Conservation (phyloP, 2,888 invertebrate species). For the Unio pictorum region DNA sequence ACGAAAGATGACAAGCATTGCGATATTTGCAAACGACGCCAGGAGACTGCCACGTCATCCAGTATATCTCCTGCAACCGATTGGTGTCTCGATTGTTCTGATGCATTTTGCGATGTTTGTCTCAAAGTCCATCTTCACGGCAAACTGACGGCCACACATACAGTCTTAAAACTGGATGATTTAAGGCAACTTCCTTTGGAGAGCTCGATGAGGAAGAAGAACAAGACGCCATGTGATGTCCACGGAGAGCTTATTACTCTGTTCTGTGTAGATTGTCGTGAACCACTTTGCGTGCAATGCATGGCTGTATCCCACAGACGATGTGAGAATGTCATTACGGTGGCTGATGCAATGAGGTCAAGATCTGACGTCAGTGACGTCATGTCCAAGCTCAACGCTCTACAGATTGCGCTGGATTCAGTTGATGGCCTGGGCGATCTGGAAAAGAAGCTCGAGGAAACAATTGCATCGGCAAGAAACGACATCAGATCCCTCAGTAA, state of each 20-base stretch:
- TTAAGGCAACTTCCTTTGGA: conserved; percentile 48
- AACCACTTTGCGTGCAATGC: conserved; percentile 56
- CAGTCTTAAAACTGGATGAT: conserved; percentile 44
- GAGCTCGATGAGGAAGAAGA: conserved; percentile 47
- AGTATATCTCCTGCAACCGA: conserved; percentile 26
- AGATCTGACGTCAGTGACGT: conserved; percentile 43
- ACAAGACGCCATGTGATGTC: conserved; percentile 44
- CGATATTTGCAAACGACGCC: conserved; percentile 47
- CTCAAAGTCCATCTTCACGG: conserved; percentile 52
- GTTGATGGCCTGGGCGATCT: conserved; percentile 30
- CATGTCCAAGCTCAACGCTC: conserved; percentile 23
- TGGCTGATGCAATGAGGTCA: conserved; percentile 49
- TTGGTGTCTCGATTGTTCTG: conserved; percentile 60
- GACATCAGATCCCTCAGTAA: conserved; percentile 46
- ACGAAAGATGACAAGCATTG: conserved; percentile 48
- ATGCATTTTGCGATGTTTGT: conserved; percentile 54
- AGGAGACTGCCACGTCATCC: conserved; percentile 19
- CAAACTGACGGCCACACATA: conserved; percentile 46
- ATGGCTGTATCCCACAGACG: conserved; percentile 47
- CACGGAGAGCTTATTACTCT: conserved; percentile 49
- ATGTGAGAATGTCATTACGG: conserved; percentile 54
- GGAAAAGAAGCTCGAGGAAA: conserved; percentile 44
- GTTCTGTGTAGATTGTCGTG: conserved; percentile 55
- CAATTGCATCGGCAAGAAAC: conserved; percentile 44
- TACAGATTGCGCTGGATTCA: conserved; percentile 32